Base-by-base conservation (phyloP, 2,888 invertebrate species). In the Phragmatobia fuliginosa region DNA sequence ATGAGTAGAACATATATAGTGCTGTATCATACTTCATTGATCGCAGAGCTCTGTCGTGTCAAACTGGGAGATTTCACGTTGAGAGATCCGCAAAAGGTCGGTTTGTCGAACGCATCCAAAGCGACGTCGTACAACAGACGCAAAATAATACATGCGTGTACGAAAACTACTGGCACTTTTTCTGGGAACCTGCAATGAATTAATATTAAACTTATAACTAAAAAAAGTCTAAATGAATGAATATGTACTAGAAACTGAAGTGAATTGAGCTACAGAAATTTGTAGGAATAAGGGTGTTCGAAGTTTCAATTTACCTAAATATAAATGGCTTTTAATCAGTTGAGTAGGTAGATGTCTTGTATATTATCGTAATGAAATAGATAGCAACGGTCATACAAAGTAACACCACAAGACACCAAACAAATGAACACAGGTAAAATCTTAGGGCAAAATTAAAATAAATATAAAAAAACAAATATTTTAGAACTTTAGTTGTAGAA, bases 81-180 rank as follows among this genome's bases (percentile, higher is more conserved):
- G 7, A 97, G 93, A 36, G 97, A 96, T 21, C 97, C 97, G 63
- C 96, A 96, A 78, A 97, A 95, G 69, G 97, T 97, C 0, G 97
- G 98, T 92, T 98, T 98, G 89, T 99, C 99, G 91, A 99, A 99
- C 61, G 98, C 97, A 92, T 99, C 99, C 79, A 99, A 95, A 0
- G 99, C 98, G 85, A 99, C 98, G 91, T 99, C 99, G 89, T 99
- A 99, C 25, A 99, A 94, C 67, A 99, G 95, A 70, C 99, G 96
- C 82, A 99, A 96, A 62, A 99, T 96, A 62, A 98, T 96, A 87
- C 98, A 98, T 0, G 98, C 97, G 86, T 98, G 98, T 28, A 97
- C 96, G 77, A 99, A 95, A 6, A 97, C 96, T 64, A 97, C 96
- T 11, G 99, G 98, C 79, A 99, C 96, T 71, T 96, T 96, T 18